Base-by-base conservation (phyloP, 2,888 invertebrate genomes). In the Synergus gifuensis region DNA sequence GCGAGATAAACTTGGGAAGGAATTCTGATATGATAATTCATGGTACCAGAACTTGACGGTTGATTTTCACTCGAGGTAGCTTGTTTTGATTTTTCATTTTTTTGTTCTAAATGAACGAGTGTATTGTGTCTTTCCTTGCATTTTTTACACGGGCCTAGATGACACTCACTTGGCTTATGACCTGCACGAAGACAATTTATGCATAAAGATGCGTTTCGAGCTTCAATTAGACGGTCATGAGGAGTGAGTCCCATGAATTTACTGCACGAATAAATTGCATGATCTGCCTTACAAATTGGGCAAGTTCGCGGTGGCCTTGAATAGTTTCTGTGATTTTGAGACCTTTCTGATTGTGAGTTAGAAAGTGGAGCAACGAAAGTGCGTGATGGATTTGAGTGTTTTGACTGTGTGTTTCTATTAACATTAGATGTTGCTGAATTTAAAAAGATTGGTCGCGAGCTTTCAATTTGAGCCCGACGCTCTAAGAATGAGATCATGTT, bases 1-100 rank as follows among this genome's bases (percentile, higher is more conserved):
- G 76, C 76, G n/a, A 76, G 11, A 58, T 60, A 58, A 14, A 76
- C 46, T 46, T 46, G 46, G 2, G 46, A 46, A 12, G 46, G 46
- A 2, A 46, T 4, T 11, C 46, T 1, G 12, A 46, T 46, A 12
- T 46, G 12, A 46, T 0, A 46, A 11, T 22, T 22, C 22, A 22
- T 22, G 22, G 22, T n/a, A n/a, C n/a, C n/a, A n/a, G 44, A 9
- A 44, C 0, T 44, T 3, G 44, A 12, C 11, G 44, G 1, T 44
- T 9, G 44, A 9, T 44, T 44, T 44, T 44, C 44, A 3, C 1
- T 46, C 2, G 46, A 46, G 14, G 0, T 49, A 5, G 49, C 1
- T 49, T 9, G 9, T 49, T 49, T 49, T 12, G 46, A 7, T 3
- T 49, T 14, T 16, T 49, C 49, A 16, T 49, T 49, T n/a, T 46